Base-by-base conservation (phyloP, 1,140 invertebrate genomes). In the Tetraneura akinire region DNA sequence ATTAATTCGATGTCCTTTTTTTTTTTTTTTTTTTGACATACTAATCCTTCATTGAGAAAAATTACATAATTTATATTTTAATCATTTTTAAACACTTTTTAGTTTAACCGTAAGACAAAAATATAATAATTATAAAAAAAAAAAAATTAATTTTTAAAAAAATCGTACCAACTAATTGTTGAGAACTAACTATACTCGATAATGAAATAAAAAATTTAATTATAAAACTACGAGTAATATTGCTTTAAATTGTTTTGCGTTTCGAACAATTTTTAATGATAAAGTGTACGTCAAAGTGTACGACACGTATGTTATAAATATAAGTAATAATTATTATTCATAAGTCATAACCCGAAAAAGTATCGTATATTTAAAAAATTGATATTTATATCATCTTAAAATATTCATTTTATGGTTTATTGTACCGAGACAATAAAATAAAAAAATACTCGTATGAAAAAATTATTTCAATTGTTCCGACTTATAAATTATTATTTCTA, bases 381-480 rank as follows among this genome's bases (percentile, higher is more conserved):
- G 37, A 66, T 42, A 42, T 66, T 66, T 66, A 66, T 66, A 42
- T 66, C 18, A 18, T 66, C 11, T 1, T 66, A 21, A 66, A 66
- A 66, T 42, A 66, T 42, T 37, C n/a, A 42, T 66, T 21, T 18
- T 42, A 45, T n/a, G 32, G 32, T 42, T 13, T 8, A 21, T 42
- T 66, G 1, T 42, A 1, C 37, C 21, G 10, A 45, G 62, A 37
- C 62, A 66, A 66, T 66, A 66, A 66, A 21, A 37, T 8, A 66
- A 66, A 66, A 66, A 42, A 32, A 42, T 66, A 21, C 37, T 66
- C n/a, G 32, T 42, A 66, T 66, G 62, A 66, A 66, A 42, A 66
- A 42, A 66, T 66, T 5, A 42, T 66, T 66, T 66, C 62, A 13
- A 42, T 66, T 42, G 62, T 21, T 13, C 37, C 32, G 13, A 66